Percentiles rank a stretch among this genome's conserved stretches.
Conservation (phyloP, 2,888 invertebrate species). For the Scaptomyza caliginosa region DNA sequence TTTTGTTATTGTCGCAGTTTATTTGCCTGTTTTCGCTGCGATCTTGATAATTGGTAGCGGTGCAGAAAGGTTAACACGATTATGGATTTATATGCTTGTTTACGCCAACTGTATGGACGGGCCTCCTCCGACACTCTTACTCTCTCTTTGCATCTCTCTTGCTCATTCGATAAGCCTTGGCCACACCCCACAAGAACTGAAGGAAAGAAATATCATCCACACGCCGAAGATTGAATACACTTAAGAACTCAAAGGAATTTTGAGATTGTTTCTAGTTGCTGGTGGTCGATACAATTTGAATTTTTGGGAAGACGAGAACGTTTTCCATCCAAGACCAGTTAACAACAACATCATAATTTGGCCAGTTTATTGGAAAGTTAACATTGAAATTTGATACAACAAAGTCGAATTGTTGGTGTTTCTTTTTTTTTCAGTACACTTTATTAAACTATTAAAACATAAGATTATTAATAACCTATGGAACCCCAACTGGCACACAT, state of each 20-base stretch:
- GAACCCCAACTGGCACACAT: conserved; percentile 52
- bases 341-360: neutral
- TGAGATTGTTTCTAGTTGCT: neutral
- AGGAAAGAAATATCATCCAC: neutral
- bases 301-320: too few relatives aligned
- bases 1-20: conserved; percentile 38
- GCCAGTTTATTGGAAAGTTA: neutral
- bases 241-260: neutral
- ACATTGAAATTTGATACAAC: neutral
- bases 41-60: conserved; percentile 52
- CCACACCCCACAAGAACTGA: conserved; percentile 38
- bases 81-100: conserved; percentile 71
- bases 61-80: conserved; percentile 63
- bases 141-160: neutral
- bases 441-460: conserved; percentile 82
- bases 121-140: conserved; percentile 50
- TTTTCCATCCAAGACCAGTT: neutral
- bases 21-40: conserved; percentile 61
- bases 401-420: conserved; percentile 31
- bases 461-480: conserved; percentile 67
- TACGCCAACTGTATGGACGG: conserved; percentile 58
- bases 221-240: neutral
- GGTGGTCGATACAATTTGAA: too few relatives aligned
- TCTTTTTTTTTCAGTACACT: conserved; percentile 82
- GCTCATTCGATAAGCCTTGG: conserved; percentile 44